Evolutionary conservation across 1,140 invertebrate species (phyloP).

Genomic region (Drosophila ananassae): DNA sequence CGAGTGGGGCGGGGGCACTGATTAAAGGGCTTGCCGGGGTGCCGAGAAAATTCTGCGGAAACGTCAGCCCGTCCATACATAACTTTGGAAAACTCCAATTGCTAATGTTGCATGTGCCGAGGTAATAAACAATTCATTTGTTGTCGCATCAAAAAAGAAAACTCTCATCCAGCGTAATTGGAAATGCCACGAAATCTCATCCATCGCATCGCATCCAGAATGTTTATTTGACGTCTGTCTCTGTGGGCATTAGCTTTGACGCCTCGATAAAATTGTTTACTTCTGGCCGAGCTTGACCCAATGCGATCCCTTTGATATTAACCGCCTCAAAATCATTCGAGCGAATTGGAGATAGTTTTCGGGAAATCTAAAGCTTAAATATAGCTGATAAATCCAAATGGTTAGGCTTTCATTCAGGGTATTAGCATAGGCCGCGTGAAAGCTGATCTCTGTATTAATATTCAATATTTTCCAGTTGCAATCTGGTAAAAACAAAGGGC

Average conservation of each 20-base stretch:
- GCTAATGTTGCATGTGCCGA: conserved; percentile 56
- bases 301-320: conserved; percentile 49
- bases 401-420: conserved; percentile 2
- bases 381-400: neutral
- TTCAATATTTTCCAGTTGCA: conserved; percentile 45
- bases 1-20: conserved; percentile 9
- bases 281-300: conserved; percentile 47
- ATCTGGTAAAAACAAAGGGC: conserved; percentile 9
- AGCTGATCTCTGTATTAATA: conserved; percentile 25
- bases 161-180: conserved; percentile 2
- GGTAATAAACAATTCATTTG: conserved; percentile 70
- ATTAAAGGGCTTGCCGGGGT: conserved; percentile 18
- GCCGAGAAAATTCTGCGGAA: conserved; percentile 49
- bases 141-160: conserved; percentile 59
- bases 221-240: conserved; percentile 50
- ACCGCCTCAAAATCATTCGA: conserved; percentile 30
- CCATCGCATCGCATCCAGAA: conserved; percentile 11
- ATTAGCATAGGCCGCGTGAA: conserved; percentile 50
- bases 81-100: conserved; percentile 41
- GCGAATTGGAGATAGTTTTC: conserved; percentile 23
- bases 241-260: conserved; percentile 49
- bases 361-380: conserved; percentile 27
- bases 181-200: conserved; percentile 29
- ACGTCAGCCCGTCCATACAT: conserved; percentile 52
- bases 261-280: conserved; percentile 62